Evolutionary conservation across 2,113 vertebrate genomes (phyloP).

Genomic region (Maccullochella peelii): DNA sequence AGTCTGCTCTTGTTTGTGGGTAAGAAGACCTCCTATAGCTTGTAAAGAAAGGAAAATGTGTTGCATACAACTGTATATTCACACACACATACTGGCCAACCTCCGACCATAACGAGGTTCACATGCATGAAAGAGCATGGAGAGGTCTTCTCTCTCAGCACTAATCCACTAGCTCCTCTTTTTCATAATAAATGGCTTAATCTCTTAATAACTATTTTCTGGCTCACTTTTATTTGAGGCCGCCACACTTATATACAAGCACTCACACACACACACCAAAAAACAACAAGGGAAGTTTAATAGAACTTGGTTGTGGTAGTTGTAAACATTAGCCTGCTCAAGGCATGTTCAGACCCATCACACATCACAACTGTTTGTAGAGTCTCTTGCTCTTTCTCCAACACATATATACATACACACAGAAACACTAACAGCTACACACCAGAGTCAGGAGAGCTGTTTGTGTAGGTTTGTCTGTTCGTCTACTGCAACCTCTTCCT

Average conservation of each 20-base stretch:
- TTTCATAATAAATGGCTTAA: slow-evolving; percentile 22
- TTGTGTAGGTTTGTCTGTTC: background rate
- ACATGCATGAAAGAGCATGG: slow-evolving; percentile 11
- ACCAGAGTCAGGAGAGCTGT: background rate
- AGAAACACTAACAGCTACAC: background rate
- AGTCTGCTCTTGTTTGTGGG: slow-evolving; percentile 10
- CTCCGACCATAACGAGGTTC: background rate
- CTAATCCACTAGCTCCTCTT: slow-evolving; percentile 16
- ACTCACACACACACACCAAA: background rate
- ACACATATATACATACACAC: background rate
- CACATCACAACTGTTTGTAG: background rate
- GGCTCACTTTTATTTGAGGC: background rate
- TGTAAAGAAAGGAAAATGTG: slow-evolving; percentile 5
- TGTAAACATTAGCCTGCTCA: slow-evolving; percentile 21
- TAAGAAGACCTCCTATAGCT: background rate
- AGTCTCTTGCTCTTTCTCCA: slow-evolving; percentile 4
- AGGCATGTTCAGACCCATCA: slow-evolving; percentile 31
- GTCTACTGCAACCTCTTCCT: slow-evolving; percentile 1
- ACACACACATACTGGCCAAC: slow-evolving; percentile 18
- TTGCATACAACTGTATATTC: slow-evolving; percentile 18
- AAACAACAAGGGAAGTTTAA: slow-evolving; percentile 11
- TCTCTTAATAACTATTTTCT: slow-evolving; percentile 1
- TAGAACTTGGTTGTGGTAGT: background rate
- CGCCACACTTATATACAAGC: background rate
- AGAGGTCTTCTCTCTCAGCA: slow-evolving; percentile 1